phyloP scores from a whole-genome alignment of 92 coral and sea anemone species.

The Metridium senile region DNA sequence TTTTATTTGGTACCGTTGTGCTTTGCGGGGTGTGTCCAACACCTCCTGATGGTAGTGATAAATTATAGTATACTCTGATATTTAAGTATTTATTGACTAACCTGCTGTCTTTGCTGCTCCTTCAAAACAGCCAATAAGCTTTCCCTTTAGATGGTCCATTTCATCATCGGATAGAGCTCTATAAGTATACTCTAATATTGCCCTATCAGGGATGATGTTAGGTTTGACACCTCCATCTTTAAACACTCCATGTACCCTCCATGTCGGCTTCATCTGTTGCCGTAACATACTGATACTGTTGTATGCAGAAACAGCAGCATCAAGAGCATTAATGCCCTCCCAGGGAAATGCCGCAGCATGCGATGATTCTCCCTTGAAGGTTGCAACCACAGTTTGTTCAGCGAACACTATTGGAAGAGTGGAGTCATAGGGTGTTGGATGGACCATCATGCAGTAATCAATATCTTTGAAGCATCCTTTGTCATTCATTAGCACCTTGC shows the following conservation, averaged over 20 bases:
- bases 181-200: conserved; percentile 49
- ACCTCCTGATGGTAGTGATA: no score
- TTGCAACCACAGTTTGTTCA: conserved; percentile 41
- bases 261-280: conserved; percentile 94
- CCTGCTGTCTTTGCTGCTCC: conserved; percentile 89
- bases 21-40: no score
- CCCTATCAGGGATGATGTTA: conserved; percentile 86
- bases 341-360: conserved; percentile 98
- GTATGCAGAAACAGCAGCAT: conserved; percentile 89
- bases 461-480: conserved; percentile 78
- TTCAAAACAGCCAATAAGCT: conserved; percentile 73
- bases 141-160: conserved; percentile 45
- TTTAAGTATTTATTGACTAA: background rate
- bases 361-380: conserved; percentile 79
- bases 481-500: conserved; percentile 73
- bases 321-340: conserved; percentile 92
- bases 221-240: conserved; percentile 94
- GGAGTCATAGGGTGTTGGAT: conserved; percentile 66
- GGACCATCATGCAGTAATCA: conserved; percentile 94
- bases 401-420: conserved; percentile 52
- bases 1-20: no score
- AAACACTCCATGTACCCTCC: conserved; percentile 83
- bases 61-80: no score
- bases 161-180: conserved; percentile 68
- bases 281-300: conserved; percentile 72